Base-by-base conservation (phyloP, 92 coral and sea anemone species). In the Zoanthus solanderi region DNA sequence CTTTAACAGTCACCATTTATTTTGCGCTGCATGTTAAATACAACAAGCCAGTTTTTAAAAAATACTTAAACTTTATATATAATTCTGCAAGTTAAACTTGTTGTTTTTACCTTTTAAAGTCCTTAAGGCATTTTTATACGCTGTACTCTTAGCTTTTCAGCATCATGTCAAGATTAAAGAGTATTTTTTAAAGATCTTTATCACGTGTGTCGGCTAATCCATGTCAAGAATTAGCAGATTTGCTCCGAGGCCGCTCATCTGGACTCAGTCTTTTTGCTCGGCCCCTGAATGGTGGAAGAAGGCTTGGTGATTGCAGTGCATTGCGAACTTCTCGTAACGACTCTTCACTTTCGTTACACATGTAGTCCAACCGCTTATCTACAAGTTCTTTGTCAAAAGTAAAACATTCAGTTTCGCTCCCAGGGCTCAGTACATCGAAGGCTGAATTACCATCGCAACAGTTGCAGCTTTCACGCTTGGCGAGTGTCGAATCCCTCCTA, bases 291-390 rank as follows among this genome's bases (percentile, higher is more conserved):
- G 98, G 91, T 65, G 77, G 50, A 28, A 76, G 61, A 48, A 95
- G 80, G 11, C 94, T 79, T 2, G 98, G 98, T 4, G 98, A 95
- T 83, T 79, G 48, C 6, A 95, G 89, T 8, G 96, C 96, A 52
- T 78, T 31, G 73, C 83, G 57, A 8, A 78, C 80, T 61, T 93
- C 95, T 7, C 23, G 83, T 44, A 48, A 67, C 10, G 15, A 50
- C 58, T 78, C 66, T 7, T 84, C 90, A 13, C 69, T 84, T 7
- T 66, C 84, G 69, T 78, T 77, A 56, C 82, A 30, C 12, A 77
- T 63, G 61, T 61, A 81, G 23, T 63, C 74, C 2, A 47, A 45
- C 2, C 67, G 47, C 29, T 30, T 54, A 11, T 9, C 42, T 53
- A 31, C 7, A 5, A 30, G 37, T 17, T 53, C 16, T 46, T 81